Conservation (phyloP, 2,113 vertebrate species). For the Copsychus sechellarum region DNA sequence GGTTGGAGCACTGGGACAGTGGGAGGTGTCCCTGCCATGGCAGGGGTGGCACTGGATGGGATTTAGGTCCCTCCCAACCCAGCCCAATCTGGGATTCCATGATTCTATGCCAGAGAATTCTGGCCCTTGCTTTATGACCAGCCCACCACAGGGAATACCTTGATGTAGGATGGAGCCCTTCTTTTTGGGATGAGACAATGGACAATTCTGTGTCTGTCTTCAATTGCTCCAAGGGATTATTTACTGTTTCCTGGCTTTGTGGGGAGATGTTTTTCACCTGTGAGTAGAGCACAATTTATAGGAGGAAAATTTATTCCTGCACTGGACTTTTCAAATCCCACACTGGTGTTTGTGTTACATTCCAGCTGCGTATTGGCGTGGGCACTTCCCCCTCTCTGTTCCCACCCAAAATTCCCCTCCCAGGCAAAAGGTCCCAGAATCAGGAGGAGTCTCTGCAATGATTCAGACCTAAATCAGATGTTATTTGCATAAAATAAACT, state of each 20-base stretch:
- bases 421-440: neutral
- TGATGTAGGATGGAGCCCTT: fast-evolving
- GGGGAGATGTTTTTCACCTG: neutral
- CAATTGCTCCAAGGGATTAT: neutral
- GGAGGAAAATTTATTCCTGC: neutral
- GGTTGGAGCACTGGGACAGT: neutral
- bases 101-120: neutral
- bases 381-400: neutral
- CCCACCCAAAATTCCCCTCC: neutral
- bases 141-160: neutral
- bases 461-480: neutral
- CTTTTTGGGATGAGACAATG: neutral
- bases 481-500: neutral
- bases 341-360: fast-evolving
- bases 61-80: neutral
- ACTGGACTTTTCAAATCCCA: neutral
- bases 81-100: fast-evolving
- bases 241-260: neutral
- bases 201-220: neutral
- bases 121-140: neutral
- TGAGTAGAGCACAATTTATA: neutral
- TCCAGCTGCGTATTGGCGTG: neutral
- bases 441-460: neutral
- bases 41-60: fast-evolving
- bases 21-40: neutral